Evolutionary conservation across 30 jellyfish, hydroid and myxozoan species (phyloP), one percentile per base, ranked within the genome.

Genomic region (Aurelia aurita): DNA sequence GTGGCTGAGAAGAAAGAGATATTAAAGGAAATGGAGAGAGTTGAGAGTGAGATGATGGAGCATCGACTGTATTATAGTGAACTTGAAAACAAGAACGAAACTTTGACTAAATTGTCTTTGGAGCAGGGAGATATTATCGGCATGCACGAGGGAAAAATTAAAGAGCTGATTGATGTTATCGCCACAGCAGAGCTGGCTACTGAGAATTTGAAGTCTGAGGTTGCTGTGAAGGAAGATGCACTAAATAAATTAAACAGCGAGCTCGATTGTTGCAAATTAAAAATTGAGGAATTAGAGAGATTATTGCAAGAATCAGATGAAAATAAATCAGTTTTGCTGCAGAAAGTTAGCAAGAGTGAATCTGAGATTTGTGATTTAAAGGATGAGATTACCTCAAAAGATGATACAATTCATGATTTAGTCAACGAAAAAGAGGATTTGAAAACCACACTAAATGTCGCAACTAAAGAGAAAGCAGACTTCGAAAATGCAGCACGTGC

Each of bases 1-100:
- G 85, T 28, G 10, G 35, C 44, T 11, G 91, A 81, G 32, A 81
- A 81, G 83, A 34, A 69, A 64, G 91, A 81, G 34, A 58, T 81
- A 21, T 15, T 81, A 27, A 68, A 57, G 21, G 72, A 39, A 12
- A 81, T 81, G 91, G 85, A 68, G 84, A 81, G 31, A 54, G 80
- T 68, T 34, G 91, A 81, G 54, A 58, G 58, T 25, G 77, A 68
- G 20, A 81, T 81, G 5, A 16, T 65, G 25, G 73, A 81, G 55
- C 58, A 72, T 35, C 77, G 55, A 53, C 28, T 53, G 9, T 46
- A 20, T 70, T 81, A 64, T 34, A 43, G 59, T 28, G 78, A 70
- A 23, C 79, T 81, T 28, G 91, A 81, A 54, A 32, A 67, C 21
- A 58, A 39, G 39, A 64, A 81, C 20, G 84, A 81, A 44, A 7